Percentiles rank a stretch among this genome's conserved stretches.
Conservation (phyloP, 2,888 invertebrate genomes). For the Allygus modestus region DNA sequence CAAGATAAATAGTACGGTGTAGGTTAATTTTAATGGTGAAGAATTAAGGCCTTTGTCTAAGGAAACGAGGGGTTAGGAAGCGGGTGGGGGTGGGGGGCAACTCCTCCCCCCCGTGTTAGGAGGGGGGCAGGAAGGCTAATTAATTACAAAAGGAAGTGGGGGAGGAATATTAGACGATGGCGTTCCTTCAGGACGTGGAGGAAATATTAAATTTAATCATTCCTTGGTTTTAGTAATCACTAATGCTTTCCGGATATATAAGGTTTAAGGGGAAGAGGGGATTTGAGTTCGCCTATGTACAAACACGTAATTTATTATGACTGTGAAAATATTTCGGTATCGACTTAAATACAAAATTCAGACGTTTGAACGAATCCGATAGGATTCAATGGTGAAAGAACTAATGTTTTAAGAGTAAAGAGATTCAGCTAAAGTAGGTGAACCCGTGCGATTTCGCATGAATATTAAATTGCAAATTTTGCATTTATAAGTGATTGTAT, state of each 20-base stretch:
- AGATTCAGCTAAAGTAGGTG: too few species aligned
- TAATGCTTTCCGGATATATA: not conserved
- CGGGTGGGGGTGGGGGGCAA: not conserved
- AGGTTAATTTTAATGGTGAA: conserved; percentile 41
- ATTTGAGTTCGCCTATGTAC: not conserved
- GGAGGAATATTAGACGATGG: conserved; percentile 52
- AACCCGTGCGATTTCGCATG: too few species aligned
- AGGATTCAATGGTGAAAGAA: too few species aligned
- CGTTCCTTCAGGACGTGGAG: conserved; percentile 14
- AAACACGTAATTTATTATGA: too few species aligned
- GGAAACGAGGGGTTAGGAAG: not conserved
- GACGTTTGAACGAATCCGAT: too few species aligned
- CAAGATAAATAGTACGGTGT: conserved; percentile 36
- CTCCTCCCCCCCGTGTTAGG: conserved; percentile 67
- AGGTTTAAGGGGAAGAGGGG: not conserved
- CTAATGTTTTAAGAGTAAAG: too few species aligned
- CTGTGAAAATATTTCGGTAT: too few species aligned
- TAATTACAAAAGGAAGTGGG: conserved; percentile 57
- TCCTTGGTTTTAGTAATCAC: conserved; percentile 41
- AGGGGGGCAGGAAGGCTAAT: conserved; percentile 60
- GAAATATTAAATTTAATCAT: conserved; percentile 43
- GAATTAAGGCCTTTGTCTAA: conserved; percentile 49
- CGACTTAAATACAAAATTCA: too few species aligned
- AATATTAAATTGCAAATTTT: too few species aligned
- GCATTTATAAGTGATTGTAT: too few species aligned